Conservation (phyloP, 53 echinoderm and acorn worm species). For the Glandiceps talaboti region DNA sequence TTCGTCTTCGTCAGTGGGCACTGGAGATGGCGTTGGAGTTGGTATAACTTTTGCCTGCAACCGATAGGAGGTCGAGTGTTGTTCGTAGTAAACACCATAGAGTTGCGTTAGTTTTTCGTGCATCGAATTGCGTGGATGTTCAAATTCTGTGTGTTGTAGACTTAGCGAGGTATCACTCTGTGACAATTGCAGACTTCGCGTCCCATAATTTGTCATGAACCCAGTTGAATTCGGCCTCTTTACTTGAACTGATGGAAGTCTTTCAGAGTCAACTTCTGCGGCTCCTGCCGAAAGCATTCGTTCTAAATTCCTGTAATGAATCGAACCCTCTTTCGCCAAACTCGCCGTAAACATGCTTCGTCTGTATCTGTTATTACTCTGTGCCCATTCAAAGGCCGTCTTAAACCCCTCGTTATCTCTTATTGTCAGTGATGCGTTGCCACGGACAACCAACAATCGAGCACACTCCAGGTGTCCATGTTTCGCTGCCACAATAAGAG, state of each 20-base stretch:
- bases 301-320: too few relatives aligned
- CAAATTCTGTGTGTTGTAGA: neutral
- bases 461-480: neutral
- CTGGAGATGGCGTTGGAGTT: constrained; percentile 3
- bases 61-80: constrained; percentile 11
- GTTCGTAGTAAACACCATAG: neutral
- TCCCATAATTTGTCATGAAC: neutral
- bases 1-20: neutral
- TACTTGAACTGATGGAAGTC: neutral
- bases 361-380: neutral
- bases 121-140: neutral
- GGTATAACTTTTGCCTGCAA: constrained; percentile 9
- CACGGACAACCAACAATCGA: neutral
- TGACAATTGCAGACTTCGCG: neutral
- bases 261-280: neutral
- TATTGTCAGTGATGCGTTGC: neutral
- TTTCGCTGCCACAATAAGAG: neutral
- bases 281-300: neutral
- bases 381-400: neutral
- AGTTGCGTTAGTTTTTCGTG: neutral
- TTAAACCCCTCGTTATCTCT: neutral
- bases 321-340: too few relatives aligned
- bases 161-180: neutral
- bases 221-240: neutral
- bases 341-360: too few relatives aligned